These are phyloP conservation scores for Dryobates pubescens DNA, from an alignment of 2,797 vertebrate genomes.

Conservation along the genomic window DNA sequence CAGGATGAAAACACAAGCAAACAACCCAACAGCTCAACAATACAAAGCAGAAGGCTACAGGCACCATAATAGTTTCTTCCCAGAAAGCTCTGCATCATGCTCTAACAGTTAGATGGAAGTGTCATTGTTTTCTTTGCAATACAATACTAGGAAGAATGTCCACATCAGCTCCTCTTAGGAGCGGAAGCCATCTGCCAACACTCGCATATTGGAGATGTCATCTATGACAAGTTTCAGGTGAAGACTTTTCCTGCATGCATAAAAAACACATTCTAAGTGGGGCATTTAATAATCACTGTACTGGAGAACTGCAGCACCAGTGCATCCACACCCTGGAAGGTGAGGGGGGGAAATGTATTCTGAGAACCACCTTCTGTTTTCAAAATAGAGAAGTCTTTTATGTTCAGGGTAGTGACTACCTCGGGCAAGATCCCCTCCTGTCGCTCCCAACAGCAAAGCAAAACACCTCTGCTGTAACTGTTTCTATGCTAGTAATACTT, in stretches of 20 bases:
- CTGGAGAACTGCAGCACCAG: not conserved
- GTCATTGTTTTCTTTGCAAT: conserved; percentile 58
- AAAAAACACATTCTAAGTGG: not conserved
- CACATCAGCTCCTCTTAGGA: conserved; percentile 40
- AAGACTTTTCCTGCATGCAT: conserved; percentile 34
- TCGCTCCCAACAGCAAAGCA: not conserved
- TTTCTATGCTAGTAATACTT: not conserved
- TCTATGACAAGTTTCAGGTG: conserved; percentile 35
- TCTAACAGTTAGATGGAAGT: conserved; percentile 18
- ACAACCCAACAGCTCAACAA: not conserved
- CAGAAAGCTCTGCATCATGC: not conserved
- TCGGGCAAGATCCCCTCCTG: not conserved
- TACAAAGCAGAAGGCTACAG: not conserved
- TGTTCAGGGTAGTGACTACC: not conserved
- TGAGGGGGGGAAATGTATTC: no score
- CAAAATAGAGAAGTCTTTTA: not conserved
- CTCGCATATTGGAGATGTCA: conserved; percentile 38
- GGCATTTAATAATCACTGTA: not conserved
- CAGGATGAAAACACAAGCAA: not conserved
- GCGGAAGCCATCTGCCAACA: conserved; percentile 65
- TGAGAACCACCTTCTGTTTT: not conserved
- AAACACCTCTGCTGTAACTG: not conserved
- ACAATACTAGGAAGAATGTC: conserved; percentile 71
- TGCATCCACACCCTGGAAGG: not conserved
- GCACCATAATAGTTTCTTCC: not conserved